A percentile compares a stretch with the other conserved stretches of the same genome.
Conservation (phyloP, 2,888 invertebrate species). For the Mythimna vitellina region DNA sequence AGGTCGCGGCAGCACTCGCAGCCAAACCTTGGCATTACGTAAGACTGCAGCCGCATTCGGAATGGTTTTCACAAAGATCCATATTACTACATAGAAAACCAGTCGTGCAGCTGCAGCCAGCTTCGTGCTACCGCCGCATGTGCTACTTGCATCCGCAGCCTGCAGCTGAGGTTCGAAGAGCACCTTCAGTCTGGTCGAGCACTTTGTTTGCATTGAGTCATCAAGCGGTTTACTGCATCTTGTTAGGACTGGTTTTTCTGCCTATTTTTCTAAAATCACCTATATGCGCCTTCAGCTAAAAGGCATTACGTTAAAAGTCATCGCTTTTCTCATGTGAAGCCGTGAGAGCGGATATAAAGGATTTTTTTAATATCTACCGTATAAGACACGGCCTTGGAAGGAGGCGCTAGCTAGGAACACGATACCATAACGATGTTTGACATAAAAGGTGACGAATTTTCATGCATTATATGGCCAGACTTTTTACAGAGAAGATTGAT, state of each 20-base stretch:
- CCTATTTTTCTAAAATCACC: neutral
- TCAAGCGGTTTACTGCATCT: neutral
- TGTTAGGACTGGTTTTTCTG: slow-evolving; percentile 32
- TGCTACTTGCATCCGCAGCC: no score
- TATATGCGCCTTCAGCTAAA: slow-evolving; percentile 40
- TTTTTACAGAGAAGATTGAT: slow-evolving; percentile 11
- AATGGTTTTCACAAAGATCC: no score
- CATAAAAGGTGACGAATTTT: slow-evolving; percentile 23
- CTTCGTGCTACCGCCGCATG: no score
- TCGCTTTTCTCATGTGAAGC: slow-evolving; percentile 55
- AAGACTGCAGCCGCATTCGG: no score
- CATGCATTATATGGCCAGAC: slow-evolving; percentile 10
- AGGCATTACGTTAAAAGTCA: slow-evolving; percentile 63
- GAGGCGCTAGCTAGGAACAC: slow-evolving; percentile 32
- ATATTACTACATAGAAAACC: no score
- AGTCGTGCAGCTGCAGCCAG: no score
- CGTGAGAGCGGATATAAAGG: slow-evolving; percentile 57
- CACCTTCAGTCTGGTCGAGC: no score
- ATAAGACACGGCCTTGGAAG: slow-evolving; percentile 45
- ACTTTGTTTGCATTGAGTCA: no score
- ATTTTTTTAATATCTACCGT: slow-evolving; percentile 60
- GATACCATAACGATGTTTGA: slow-evolving; percentile 54
- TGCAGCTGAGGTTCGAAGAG: no score
- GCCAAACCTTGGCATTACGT: no score
- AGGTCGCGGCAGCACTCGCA: no score